A percentile compares a stretch with the other conserved stretches of the same genome.
phyloP scores from a whole-genome alignment of 2,797 vertebrate species.

The Neosalanx taihuensis region DNA sequence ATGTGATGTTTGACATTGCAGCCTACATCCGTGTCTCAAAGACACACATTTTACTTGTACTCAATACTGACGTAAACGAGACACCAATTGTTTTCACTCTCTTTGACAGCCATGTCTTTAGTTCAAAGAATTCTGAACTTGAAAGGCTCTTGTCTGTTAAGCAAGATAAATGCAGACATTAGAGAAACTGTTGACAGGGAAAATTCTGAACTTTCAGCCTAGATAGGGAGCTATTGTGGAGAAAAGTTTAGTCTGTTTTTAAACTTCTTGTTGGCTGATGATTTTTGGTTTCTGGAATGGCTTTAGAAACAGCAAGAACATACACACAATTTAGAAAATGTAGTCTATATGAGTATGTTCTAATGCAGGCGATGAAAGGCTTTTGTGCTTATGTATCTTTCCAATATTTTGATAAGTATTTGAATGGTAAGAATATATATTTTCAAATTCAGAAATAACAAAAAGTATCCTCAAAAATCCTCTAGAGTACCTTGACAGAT shows the following conservation, averaged over 20 bases:
- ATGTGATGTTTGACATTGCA: background rate
- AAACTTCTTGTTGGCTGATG: background rate
- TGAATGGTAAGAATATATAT: too few species aligned
- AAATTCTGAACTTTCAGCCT: background rate
- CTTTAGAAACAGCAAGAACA: background rate
- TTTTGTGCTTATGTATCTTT: too few species aligned
- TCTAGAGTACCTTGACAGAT: background rate
- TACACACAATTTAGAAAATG: background rate
- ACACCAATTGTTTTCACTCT: background rate
- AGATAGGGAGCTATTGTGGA: background rate
- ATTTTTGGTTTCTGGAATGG: background rate
- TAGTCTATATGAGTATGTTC: background rate
- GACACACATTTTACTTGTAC: background rate
- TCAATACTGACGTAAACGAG: background rate
- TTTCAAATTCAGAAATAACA: background rate
- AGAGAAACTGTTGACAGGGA: constrained; percentile 13
- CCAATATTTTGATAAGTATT: background rate
- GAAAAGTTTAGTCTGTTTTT: background rate
- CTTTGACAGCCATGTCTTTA: constrained; percentile 33
- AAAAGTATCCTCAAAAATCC: background rate
- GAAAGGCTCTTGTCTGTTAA: constrained; percentile 12
- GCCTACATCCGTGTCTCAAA: background rate
- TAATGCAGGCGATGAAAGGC: too few species aligned
- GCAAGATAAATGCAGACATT: constrained; percentile 1
- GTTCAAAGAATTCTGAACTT: constrained; percentile 36